Conservation (phyloP, 35 echinoderm and acorn worm species). For the Ptychodera flava region DNA sequence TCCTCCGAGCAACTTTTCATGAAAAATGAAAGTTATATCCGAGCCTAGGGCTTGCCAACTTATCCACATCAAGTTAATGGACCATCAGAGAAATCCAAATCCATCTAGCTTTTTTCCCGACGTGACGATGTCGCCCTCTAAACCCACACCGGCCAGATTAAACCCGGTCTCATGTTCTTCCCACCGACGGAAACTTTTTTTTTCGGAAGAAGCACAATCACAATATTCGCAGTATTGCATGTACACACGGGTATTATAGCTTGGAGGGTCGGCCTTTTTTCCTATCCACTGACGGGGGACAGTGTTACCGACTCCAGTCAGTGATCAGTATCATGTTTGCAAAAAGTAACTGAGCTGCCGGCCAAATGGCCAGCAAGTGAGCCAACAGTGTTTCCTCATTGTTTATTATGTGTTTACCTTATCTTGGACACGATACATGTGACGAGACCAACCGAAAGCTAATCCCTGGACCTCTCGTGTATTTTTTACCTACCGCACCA, state of each 20-base stretch:
- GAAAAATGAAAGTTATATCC: constrained; percentile 2
- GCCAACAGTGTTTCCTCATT: neutral
- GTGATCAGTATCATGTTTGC: neutral
- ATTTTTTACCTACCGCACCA: neutral
- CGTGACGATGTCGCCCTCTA: neutral
- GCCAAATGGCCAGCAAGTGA: neutral
- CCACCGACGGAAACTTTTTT: neutral
- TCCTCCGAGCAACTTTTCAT: neutral
- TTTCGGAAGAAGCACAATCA: no score
- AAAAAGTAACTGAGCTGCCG: neutral
- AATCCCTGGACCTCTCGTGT: neutral
- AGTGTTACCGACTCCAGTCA: neutral
- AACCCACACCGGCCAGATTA: no score
- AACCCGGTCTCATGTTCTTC: neutral
- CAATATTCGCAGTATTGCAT: no score
- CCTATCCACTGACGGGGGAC: no score
- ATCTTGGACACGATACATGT: neutral
- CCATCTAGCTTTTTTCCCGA: neutral
- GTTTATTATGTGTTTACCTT: constrained; percentile 2
- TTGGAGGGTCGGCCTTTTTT: neutral
- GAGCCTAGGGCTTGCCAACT: neutral
- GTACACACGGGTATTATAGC: no score
- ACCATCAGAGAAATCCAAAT: neutral
- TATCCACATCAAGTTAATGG: neutral
- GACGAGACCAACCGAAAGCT: neutral